Conservation (phyloP, 30 jellyfish, hydroid and myxozoan species). For the Aurelia sp. region DNA sequence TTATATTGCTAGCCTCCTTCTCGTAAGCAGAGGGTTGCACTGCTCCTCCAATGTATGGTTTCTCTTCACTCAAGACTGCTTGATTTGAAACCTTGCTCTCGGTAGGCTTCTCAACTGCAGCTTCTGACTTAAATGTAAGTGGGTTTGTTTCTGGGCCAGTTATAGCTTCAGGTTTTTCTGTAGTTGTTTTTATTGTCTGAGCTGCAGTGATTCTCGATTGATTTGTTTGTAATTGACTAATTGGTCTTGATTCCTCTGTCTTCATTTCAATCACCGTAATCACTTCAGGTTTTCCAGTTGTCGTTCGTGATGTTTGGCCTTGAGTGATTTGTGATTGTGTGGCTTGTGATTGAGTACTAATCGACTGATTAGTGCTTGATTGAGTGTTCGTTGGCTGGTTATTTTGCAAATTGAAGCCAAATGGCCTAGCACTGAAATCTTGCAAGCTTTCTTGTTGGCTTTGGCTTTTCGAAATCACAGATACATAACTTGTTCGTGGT, state of each 20-base stretch:
- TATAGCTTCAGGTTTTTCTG: conserved; percentile 14
- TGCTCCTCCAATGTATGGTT: conserved; percentile 49
- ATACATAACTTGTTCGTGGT: neutral
- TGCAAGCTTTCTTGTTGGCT: conserved; percentile 10
- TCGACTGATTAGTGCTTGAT: neutral
- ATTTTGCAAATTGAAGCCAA: conserved; percentile 59
- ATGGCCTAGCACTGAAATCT: conserved; percentile 78
- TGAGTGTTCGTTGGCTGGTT: neutral
- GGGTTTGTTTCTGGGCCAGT: conserved; percentile 12
- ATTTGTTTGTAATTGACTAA: neutral
- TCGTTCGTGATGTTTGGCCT: neutral
- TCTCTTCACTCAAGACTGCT: conserved; percentile 48
- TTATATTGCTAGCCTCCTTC: conserved; percentile 2
- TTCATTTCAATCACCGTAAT: too few relatives aligned
- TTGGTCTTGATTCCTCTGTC: neutral
- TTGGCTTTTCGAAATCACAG: neutral
- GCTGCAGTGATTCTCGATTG: conserved; percentile 2
- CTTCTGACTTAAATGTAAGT: conserved; percentile 28
- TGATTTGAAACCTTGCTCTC: neutral
- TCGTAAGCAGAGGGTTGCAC: conserved; percentile 45
- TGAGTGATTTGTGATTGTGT: conserved; percentile 13
- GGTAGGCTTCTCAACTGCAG: conserved; percentile 20
- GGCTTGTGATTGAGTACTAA: neutral
- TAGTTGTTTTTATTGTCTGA: neutral
- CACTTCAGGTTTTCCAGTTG: too few relatives aligned